Evolutionary conservation across 2,888 invertebrate genomes (phyloP).

Genomic region (Cerastis leucographa): DNA sequence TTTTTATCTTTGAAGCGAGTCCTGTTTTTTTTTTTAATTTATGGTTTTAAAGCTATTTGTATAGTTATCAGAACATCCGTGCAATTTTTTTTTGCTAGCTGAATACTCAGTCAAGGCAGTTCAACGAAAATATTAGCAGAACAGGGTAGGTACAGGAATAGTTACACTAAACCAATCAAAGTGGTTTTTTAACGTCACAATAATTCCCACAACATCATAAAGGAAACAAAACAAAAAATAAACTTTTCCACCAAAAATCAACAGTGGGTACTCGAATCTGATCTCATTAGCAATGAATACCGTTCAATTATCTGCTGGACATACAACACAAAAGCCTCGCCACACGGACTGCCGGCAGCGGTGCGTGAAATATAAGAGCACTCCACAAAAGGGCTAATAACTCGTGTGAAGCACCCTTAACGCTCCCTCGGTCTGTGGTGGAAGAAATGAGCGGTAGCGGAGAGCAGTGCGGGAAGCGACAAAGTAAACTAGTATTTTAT

Average conservation of each 20-base stretch:
- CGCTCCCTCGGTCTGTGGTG: constrained; percentile 68
- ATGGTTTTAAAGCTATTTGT: not conserved
- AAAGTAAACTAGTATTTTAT: not conserved
- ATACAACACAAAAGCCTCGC: constrained; percentile 70
- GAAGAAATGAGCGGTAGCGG: constrained; percentile 61
- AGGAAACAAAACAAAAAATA: not conserved
- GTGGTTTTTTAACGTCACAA: not conserved
- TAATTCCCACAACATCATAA: not conserved
- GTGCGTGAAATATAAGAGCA: constrained; percentile 85
- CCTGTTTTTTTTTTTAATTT: not conserved
- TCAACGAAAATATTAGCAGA: not conserved
- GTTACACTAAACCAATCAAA: not conserved
- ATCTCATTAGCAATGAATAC: constrained; percentile 66
- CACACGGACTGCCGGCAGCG: constrained; percentile 76
- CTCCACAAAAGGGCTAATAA: constrained; percentile 88
- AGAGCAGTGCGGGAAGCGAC: constrained; percentile 7
- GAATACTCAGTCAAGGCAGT: not conserved
- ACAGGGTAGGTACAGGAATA: not conserved
- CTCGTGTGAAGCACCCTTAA: constrained; percentile 88
- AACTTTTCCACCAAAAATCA: constrained; percentile 16
- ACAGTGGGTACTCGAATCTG: constrained; percentile 20
- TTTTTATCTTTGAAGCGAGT: too few relatives aligned
- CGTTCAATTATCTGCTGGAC: constrained; percentile 65
- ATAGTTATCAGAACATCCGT: not conserved
- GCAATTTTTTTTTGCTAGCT: not conserved